Evolutionary conservation across 2,888 invertebrate genomes (phyloP).

Genomic region (Ethmia dodecea): DNA sequence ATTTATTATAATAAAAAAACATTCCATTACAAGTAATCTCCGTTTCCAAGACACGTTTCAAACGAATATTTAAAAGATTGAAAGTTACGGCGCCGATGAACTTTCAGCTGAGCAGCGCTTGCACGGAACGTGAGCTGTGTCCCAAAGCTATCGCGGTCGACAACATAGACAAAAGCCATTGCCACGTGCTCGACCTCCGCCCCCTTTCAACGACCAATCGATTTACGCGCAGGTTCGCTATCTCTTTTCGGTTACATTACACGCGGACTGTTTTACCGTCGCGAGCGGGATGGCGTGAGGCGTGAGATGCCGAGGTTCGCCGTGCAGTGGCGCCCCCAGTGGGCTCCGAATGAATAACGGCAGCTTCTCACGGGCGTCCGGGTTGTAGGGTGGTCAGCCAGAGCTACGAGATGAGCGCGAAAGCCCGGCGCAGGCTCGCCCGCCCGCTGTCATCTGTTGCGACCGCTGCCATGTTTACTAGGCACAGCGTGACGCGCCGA

Average conservation of each 20-base stretch:
- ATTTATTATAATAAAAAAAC: too few relatives aligned
- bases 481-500: constrained; percentile 65
- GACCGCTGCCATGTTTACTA: constrained; percentile 73
- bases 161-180: constrained; percentile 39
- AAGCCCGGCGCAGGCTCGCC: constrained; percentile 63
- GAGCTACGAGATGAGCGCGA: constrained; percentile 61
- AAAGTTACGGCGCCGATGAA: constrained; percentile 24
- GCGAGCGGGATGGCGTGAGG: constrained; percentile 30
- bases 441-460: constrained; percentile 73
- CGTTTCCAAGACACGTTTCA: constrained; percentile 3
- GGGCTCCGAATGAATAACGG: not conserved
- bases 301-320: constrained; percentile 29
- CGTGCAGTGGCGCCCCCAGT: constrained; percentile 52
- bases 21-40: constrained; percentile 5
- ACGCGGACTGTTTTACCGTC: constrained; percentile 59
- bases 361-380: constrained; percentile 21
- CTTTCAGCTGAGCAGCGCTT: constrained; percentile 39
- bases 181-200: constrained; percentile 70
- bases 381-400: constrained; percentile 20
- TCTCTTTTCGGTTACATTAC: constrained; percentile 43
- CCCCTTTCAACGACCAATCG: constrained; percentile 68
- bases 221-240: constrained; percentile 46
- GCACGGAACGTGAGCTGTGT: constrained; percentile 37
- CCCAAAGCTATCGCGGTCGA: constrained; percentile 40
- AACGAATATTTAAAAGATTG: constrained; percentile 15